Conservation (phyloP, 2,888 invertebrate species). For the Enchytraeus crypticus region DNA sequence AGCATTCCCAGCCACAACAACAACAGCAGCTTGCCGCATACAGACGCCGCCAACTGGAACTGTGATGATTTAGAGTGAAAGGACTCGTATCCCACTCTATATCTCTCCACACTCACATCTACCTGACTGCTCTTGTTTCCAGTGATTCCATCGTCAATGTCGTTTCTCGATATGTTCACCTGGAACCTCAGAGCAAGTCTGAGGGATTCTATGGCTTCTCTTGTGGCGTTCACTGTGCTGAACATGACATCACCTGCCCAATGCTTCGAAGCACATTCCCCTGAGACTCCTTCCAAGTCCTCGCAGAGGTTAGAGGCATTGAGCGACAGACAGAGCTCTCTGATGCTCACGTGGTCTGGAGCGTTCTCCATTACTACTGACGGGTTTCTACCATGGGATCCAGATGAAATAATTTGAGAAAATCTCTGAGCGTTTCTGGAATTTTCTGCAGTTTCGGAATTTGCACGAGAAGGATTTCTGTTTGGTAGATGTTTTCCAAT, state of each 20-base stretch:
- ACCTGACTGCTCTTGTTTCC: background rate
- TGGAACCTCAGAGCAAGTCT: background rate
- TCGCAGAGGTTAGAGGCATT: background rate
- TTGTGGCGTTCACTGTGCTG: background rate
- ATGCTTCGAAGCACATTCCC: background rate
- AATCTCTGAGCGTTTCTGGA: no score
- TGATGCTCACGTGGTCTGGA: background rate
- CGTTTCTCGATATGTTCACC: no score
- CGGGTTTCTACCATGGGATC: no score
- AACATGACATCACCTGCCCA: background rate
- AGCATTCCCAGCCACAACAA: background rate
- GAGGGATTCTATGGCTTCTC: background rate
- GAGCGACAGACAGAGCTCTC: background rate
- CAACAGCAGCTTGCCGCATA: background rate
- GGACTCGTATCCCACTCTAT: background rate
- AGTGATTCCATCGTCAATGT: no score
- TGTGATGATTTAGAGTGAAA: background rate
- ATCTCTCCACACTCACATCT: background rate
- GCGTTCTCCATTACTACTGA: no score
- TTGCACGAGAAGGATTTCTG: no score
- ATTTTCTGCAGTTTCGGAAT: no score
- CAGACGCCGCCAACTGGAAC: background rate
- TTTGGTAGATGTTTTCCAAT: no score
- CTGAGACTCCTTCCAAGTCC: background rate
- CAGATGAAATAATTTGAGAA: no score